These are phyloP conservation scores for Spodoptera exigua DNA, from an alignment of 2,888 invertebrate genomes.

Conservation along the genomic window DNA sequence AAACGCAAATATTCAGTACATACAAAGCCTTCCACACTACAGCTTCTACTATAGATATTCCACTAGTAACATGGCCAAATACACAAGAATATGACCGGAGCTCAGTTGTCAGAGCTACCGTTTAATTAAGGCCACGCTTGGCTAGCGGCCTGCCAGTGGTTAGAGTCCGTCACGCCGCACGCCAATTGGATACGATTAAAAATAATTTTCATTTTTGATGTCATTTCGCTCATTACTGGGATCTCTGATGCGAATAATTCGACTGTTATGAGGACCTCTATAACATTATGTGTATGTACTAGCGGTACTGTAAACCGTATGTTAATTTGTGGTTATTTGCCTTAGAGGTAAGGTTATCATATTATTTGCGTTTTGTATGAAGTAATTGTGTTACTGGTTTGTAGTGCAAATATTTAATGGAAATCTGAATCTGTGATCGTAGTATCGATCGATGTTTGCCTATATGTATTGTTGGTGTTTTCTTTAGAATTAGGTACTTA, in stretches of 20 bases:
- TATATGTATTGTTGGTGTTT: too few species aligned
- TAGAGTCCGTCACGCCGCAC: slow-evolving; percentile 73
- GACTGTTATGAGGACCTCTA: slow-evolving; percentile 65
- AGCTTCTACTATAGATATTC: too few species aligned
- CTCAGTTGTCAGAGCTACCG: slow-evolving; percentile 70
- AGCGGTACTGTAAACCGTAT: slow-evolving; percentile 35
- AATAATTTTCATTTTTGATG: slow-evolving; percentile 88
- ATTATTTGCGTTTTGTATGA: slow-evolving; percentile 21
- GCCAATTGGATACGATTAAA: slow-evolving; percentile 87
- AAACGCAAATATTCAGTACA: too few species aligned
- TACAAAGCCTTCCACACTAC: too few species aligned
- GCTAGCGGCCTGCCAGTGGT: slow-evolving; percentile 74
- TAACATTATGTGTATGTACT: slow-evolving; percentile 37
- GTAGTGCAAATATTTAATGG: not conserved
- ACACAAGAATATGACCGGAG: slow-evolving; percentile 48
- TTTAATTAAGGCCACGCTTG: slow-evolving; percentile 86
- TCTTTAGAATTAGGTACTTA: too few species aligned
- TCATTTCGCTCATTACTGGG: slow-evolving; percentile 83
- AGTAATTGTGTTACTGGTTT: not conserved
- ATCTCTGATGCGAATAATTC: slow-evolving; percentile 83
- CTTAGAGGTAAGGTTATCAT: slow-evolving; percentile 38
- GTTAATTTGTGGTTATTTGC: slow-evolving; percentile 47
- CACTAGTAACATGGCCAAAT: slow-evolving; percentile 12
- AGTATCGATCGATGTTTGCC: too few species aligned
- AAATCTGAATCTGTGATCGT: too few species aligned